A percentile compares a stretch with the other conserved stretches of the same genome.
Conservation (phyloP, 2,797 vertebrate species). For the Poeciliopsis presidionis region DNA sequence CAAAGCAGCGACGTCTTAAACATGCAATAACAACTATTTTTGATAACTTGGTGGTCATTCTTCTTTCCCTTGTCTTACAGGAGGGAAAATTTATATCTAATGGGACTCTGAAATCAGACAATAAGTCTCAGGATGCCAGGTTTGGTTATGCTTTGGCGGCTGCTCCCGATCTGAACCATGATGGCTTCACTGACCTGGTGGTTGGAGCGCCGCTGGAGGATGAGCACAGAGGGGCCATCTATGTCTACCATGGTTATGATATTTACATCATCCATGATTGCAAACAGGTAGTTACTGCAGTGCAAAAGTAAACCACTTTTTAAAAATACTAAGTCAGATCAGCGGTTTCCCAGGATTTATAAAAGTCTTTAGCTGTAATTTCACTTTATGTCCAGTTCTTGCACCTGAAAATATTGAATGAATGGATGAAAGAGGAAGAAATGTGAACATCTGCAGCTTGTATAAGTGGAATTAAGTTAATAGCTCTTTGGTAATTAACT, state of each 20-base stretch:
- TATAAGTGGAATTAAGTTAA: not conserved
- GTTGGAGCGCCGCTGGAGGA: conserved; percentile 95
- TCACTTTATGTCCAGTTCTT: not conserved
- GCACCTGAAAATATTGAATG: not conserved
- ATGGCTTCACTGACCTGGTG: conserved; percentile 84
- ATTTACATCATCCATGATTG: conserved; percentile 79
- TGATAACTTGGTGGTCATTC: not conserved
- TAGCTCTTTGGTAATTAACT: not conserved
- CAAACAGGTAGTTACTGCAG: conserved; percentile 82
- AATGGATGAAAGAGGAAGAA: not conserved
- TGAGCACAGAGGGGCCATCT: conserved; percentile 89
- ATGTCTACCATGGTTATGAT: conserved; percentile 86
- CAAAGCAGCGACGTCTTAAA: conserved; percentile 17
- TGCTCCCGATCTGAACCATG: conserved; percentile 90
- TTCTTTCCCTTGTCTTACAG: conserved; percentile 26
- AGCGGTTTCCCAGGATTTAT: not conserved
- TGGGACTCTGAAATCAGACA: conserved; percentile 83
- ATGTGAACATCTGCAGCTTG: not conserved
- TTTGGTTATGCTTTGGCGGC: conserved; percentile 90
- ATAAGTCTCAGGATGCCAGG: conserved; percentile 86
- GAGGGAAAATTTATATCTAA: conserved; percentile 83
- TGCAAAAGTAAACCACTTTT: not conserved
- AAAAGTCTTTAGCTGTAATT: not conserved
- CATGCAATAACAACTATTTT: not conserved
- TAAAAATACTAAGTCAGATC: not conserved